Evolutionary conservation across 2,888 invertebrate species (phyloP).

Genomic region (Orthosia gracilis): DNA sequence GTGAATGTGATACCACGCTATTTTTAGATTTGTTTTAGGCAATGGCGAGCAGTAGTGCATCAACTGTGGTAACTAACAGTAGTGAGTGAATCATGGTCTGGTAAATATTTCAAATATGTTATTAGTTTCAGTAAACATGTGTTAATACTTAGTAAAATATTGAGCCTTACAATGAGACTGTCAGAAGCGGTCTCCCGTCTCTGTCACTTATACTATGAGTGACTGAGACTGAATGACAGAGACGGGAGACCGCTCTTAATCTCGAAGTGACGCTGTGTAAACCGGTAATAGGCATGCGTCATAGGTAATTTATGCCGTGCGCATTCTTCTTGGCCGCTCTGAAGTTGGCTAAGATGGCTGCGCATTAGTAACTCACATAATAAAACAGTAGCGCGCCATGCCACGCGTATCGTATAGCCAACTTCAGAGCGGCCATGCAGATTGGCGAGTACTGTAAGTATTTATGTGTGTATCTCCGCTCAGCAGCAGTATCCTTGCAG

Average conservation of each 20-base stretch:
- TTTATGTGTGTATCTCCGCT: too few species aligned
- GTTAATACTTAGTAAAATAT: background rate
- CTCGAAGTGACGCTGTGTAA: background rate
- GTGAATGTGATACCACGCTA: constrained; percentile 11
- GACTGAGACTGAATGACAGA: background rate
- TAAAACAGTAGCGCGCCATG: too few species aligned
- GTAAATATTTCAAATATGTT: constrained; percentile 5
- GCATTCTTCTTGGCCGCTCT: too few species aligned
- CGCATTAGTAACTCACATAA: too few species aligned
- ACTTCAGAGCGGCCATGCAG: too few species aligned
- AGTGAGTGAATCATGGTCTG: constrained; percentile 22
- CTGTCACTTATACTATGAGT: background rate
- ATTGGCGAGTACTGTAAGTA: too few species aligned
- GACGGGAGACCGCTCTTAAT: background rate
- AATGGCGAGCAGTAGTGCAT: constrained; percentile 19
- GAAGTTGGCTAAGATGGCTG: too few species aligned
- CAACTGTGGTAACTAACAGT: background rate
- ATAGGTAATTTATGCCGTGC: too few species aligned
- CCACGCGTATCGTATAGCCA: too few species aligned
- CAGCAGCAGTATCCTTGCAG: too few species aligned
- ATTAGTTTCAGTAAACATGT: background rate
- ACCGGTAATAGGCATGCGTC: too few species aligned
- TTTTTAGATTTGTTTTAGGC: constrained; percentile 19
- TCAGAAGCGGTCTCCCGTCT: too few species aligned
- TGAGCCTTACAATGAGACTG: background rate